Conservation (phyloP, 2,113 vertebrate genomes). For the Hiodon tergisus region DNA sequence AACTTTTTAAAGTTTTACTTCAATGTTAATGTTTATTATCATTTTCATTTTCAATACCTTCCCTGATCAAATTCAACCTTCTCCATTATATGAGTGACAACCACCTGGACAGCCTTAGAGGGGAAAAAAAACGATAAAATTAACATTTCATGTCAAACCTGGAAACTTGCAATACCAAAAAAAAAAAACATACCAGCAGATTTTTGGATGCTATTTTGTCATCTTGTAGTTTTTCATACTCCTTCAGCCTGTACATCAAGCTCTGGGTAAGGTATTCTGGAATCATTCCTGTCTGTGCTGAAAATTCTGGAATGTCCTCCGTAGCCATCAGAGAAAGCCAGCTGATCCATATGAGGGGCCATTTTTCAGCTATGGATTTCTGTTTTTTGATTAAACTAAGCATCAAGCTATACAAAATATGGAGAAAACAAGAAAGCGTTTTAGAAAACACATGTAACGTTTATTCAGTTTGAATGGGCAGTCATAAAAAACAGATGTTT, state of each 20-base stretch:
- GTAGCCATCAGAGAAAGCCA: constrained; percentile 53
- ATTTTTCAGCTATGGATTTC: constrained; percentile 20
- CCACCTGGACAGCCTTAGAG: constrained; percentile 32
- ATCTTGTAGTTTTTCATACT: accelerated
- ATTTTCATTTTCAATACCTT: constrained; percentile 37
- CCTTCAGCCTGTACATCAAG: constrained; percentile 47
- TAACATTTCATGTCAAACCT: neutral
- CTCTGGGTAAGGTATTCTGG: constrained; percentile 52
- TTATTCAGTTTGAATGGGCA: no score
- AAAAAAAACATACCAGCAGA: constrained; percentile 39
- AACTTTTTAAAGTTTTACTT: neutral
- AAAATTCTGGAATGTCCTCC: constrained; percentile 43
- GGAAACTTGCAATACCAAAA: neutral
- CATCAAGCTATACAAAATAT: constrained; percentile 40
- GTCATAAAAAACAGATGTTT: no score
- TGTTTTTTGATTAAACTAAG: constrained; percentile 34
- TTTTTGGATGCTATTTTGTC: neutral
- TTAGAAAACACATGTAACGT: no score
- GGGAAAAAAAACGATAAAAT: neutral
- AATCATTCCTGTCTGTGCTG: constrained; percentile 9
- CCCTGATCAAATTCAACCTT: constrained; percentile 37
- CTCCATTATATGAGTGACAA: constrained; percentile 37
- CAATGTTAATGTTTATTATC: neutral
- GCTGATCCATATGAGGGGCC: constrained; percentile 42
- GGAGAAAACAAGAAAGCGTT: neutral